Evolutionary conservation across 2,113 vertebrate genomes (phyloP), one percentile per base, ranked within the genome.

Genomic region (Cyphomyrus discorhynchus): DNA sequence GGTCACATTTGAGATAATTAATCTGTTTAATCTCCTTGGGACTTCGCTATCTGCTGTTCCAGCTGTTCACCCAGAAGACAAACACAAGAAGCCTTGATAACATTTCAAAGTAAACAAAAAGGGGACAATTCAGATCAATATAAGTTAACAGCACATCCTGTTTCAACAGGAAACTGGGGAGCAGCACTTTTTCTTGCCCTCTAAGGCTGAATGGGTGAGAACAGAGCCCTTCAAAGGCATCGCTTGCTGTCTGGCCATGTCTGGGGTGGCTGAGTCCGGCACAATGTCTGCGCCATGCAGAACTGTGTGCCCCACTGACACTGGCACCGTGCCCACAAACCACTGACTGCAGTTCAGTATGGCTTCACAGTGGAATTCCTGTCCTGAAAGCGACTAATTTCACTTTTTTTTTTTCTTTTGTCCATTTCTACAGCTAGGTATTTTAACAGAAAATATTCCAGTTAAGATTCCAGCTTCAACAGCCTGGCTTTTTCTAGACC

Each of bases 221-320:
- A 89, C 74, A 89, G 91, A 85, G 95, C 94, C 94, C 95, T 95
- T 95, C 94, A 94, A 95, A 95, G 95, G 50, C 10, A 27, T 35
- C 77, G 90, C 74, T 91, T 90, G 91, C 87, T 83, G 50, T 35
- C 88, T 80, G 31, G 86, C 50, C 21, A 88, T 88, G 86, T 90
- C 84, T 90, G 87, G 47, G 17, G 9, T 8, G 39, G 82, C 66
- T 56, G 88, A 21, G 88, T 45, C 74, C 7, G 39, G 62, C 62
- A 27, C 9, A n/a, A 82, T 52, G 35, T 42, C 80, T 19, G 17
- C 9, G 3, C 52, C 21, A 24, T 35, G 15, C 21, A 74, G 58
- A 89, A 24, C 58, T n/a, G 31, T 17, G 49, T 45, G 50, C 49
- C 88, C 52, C 80, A 31, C 39, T 85, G 35, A 47, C 39, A 27